Conservation (phyloP, 2,113 vertebrate species). For the Engraulis encrasicolus region DNA sequence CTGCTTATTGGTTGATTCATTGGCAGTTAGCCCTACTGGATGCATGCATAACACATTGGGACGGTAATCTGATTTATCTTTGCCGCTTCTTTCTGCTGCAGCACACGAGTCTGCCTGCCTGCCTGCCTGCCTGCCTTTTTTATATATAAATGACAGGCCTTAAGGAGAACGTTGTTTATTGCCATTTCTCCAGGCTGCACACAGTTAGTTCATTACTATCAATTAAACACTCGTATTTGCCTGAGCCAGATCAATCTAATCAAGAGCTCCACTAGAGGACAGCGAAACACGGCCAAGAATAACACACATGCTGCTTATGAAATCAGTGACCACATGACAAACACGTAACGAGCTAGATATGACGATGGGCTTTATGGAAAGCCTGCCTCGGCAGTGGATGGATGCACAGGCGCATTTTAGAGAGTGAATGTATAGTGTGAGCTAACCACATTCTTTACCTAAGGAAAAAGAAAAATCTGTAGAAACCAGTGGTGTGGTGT, state of each 20-base stretch:
- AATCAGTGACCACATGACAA: conserved; percentile 20
- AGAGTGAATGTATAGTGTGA: no score
- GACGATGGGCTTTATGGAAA: neutral
- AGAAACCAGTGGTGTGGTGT: no score
- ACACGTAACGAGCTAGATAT: neutral
- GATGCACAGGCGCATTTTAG: neutral
- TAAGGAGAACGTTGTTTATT: conserved; percentile 55
- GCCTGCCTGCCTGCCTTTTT: no score
- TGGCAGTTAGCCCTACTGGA: conserved; percentile 60
- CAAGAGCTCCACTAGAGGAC: conserved; percentile 8
- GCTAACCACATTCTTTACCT: no score
- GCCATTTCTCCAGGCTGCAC: conserved; percentile 49
- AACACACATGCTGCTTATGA: conserved; percentile 22
- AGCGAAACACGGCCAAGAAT: conserved; percentile 34
- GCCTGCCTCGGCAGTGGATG: neutral
- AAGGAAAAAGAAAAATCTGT: no score
- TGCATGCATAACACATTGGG: conserved; percentile 67
- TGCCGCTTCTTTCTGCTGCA: conserved; percentile 40
- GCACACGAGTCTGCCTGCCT: no score
- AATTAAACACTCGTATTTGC: conserved; percentile 45
- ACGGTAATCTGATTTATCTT: conserved; percentile 73
- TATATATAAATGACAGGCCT: conserved; percentile 70
- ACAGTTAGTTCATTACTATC: conserved; percentile 58
- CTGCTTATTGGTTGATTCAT: conserved; percentile 71
- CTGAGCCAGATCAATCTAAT: conserved; percentile 47